phyloP scores from a whole-genome alignment of 2,888 invertebrate genomes.

The Nomada flava region DNA sequence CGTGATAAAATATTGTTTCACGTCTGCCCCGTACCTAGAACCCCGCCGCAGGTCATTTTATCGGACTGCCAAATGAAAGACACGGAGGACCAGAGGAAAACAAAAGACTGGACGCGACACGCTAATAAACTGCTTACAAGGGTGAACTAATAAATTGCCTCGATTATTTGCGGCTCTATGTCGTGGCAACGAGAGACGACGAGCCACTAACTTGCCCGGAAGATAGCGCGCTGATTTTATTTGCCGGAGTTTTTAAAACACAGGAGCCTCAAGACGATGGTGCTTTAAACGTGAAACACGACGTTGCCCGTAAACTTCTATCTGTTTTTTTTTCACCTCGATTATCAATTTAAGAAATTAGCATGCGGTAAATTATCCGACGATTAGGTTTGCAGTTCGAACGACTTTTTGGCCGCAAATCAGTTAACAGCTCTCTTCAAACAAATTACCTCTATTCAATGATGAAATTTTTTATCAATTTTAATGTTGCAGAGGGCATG shows the following conservation, averaged over 20 bases:
- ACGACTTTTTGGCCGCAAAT: too few relatives aligned
- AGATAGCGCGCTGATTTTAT: slow-evolving; percentile 16
- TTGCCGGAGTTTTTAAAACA: slow-evolving; percentile 12
- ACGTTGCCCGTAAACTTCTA: not conserved
- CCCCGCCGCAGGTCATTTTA: not conserved
- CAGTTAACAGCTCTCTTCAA: not conserved
- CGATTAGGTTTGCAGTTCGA: not conserved
- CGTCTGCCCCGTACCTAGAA: too few relatives aligned
- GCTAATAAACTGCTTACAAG: slow-evolving; percentile 38
- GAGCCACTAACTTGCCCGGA: slow-evolving; percentile 16
- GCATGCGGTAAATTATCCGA: not conserved
- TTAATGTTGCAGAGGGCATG: too few relatives aligned
- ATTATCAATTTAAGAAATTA: not conserved
- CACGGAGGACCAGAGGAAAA: slow-evolving; percentile 3
- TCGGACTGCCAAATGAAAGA: slow-evolving; percentile 9
- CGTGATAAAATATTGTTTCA: not conserved
- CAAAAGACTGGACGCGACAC: not conserved
- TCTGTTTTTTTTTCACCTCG: not conserved
- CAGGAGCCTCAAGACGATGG: not conserved
- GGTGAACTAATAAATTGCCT: slow-evolving; percentile 14
- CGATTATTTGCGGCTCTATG: slow-evolving; percentile 29
- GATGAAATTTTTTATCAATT: not conserved
- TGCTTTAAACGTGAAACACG: not conserved
- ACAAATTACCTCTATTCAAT: not conserved
- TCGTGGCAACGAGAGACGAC: slow-evolving; percentile 21